phyloP scores from a whole-genome alignment of 1,140 invertebrate genomes.

The Manduca sexta region DNA sequence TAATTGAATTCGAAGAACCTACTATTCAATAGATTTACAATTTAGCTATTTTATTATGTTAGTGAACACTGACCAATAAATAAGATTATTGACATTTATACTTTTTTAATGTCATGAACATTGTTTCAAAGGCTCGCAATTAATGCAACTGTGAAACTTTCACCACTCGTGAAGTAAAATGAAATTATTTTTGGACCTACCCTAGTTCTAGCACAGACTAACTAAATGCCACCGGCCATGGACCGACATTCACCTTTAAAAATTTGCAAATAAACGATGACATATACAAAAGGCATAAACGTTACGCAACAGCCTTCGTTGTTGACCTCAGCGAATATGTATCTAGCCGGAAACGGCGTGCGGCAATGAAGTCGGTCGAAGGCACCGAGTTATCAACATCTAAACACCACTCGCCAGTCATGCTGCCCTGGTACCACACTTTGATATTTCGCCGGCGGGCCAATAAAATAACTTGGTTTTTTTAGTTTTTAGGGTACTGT shows the following conservation, averaged over 20 bases:
- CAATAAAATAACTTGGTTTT: slow-evolving; percentile 23
- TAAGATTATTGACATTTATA: no score
- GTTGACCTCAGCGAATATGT: slow-evolving; percentile 11
- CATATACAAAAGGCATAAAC: slow-evolving; percentile 11
- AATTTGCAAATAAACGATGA: slow-evolving; percentile 12
- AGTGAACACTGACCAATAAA: no score
- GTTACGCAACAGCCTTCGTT: slow-evolving; percentile 8
- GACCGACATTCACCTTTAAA: slow-evolving; percentile 8
- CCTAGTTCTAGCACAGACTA: no score
- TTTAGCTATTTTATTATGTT: no score
- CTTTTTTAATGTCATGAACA: no score
- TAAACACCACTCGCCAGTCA: slow-evolving; percentile 30
- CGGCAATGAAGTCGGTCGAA: slow-evolving; percentile 48
- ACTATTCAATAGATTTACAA: no score
- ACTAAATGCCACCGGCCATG: neutral
- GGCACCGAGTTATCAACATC: slow-evolving; percentile 40
- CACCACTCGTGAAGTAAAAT: no score
- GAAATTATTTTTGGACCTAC: no score
- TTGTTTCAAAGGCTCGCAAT: no score
- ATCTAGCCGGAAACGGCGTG: slow-evolving; percentile 47
- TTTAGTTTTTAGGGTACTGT: no score
- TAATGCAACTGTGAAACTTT: no score
- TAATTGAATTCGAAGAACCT: no score
- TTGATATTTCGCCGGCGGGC: slow-evolving; percentile 47
- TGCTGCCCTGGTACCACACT: slow-evolving; percentile 45